Percentiles rank a stretch among this genome's conserved stretches.
phyloP scores from a whole-genome alignment of 1,140 invertebrate species.

The Acromyrmex charruanus region DNA sequence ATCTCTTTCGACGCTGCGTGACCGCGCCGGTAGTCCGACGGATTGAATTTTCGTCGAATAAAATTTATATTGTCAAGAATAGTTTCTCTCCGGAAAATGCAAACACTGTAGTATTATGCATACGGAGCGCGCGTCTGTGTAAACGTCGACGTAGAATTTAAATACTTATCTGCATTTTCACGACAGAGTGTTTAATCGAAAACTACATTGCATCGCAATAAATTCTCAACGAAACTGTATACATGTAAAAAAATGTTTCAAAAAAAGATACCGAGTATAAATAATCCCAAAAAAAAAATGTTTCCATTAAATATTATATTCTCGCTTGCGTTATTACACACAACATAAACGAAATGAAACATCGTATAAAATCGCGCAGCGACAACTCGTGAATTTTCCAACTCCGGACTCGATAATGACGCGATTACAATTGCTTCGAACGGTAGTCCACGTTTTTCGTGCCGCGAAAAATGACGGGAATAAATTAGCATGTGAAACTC shows the following conservation, averaged over 20 bases:
- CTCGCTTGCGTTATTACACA: background rate
- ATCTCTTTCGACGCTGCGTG: background rate
- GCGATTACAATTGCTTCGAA: constrained; percentile 25
- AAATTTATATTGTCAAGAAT: constrained; percentile 37
- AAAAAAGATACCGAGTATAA: background rate
- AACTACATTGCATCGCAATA: background rate
- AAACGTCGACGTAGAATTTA: constrained; percentile 35
- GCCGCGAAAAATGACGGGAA: constrained; percentile 44
- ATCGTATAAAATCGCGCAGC: background rate
- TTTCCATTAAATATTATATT: background rate
- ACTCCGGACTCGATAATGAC: constrained; percentile 38
- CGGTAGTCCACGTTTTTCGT: constrained; percentile 4
- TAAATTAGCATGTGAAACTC: constrained; percentile 57
- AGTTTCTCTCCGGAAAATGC: background rate
- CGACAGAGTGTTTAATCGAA: constrained; percentile 5
- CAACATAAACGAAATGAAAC: background rate
- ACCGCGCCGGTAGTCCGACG: background rate
- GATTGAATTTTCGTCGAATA: constrained; percentile 50
- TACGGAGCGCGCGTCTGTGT: background rate
- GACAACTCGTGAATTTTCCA: background rate
- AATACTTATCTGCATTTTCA: constrained; percentile 34
- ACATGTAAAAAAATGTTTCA: background rate
- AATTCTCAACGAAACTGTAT: background rate
- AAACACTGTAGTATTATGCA: constrained; percentile 28
- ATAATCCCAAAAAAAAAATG: background rate